These are phyloP conservation scores for Iphiclides podalirius DNA, from an alignment of 2,888 invertebrate genomes.

Conservation along the genomic window DNA sequence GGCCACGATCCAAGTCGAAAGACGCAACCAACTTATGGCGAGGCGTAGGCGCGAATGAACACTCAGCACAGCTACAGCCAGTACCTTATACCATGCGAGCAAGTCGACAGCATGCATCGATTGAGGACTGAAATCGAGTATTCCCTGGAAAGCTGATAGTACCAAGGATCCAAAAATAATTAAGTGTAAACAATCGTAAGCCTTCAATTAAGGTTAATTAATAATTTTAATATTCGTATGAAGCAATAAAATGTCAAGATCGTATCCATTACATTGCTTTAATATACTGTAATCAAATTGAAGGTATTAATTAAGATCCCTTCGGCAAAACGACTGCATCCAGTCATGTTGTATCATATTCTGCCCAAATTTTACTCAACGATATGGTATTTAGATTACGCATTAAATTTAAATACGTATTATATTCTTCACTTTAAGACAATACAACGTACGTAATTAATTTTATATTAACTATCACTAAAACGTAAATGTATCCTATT, in stretches of 20 bases:
- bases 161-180: conserved; percentile 1
- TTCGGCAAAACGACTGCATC: not conserved
- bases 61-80: conserved; percentile 13
- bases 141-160: conserved; percentile 14
- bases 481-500: too few species aligned
- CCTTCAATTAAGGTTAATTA: conserved; percentile 8
- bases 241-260: conserved; percentile 4
- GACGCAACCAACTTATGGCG: conserved; percentile 54
- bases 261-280: conserved; percentile 10
- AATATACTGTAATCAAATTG: conserved; percentile 2
- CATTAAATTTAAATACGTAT: too few species aligned
- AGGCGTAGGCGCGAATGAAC: conserved; percentile 67
- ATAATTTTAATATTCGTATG: not conserved
- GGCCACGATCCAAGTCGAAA: conserved; percentile 26
- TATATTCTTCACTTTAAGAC: too few species aligned
- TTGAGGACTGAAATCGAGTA: conserved; percentile 30
- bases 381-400: not conserved
- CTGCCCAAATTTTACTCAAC: not conserved
- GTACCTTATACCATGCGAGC: conserved; percentile 28
- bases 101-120: conserved; percentile 35
- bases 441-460: too few species aligned
- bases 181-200: conserved; percentile 3
- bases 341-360: not conserved
- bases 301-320: not conserved
- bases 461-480: too few species aligned